Base-by-base conservation (phyloP, 2,888 invertebrate species). In the Apodemia hepburni region DNA sequence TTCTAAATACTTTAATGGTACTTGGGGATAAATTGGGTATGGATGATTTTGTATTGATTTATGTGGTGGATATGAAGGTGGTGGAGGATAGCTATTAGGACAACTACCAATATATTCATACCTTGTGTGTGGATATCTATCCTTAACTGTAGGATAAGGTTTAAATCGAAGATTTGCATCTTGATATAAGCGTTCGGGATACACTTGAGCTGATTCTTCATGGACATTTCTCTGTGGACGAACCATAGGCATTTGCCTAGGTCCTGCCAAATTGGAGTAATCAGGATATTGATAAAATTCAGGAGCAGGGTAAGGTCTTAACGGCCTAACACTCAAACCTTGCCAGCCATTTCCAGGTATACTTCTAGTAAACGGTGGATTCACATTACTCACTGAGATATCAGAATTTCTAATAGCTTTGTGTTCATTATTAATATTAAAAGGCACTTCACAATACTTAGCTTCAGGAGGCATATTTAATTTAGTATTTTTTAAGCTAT, bases 361-460 rank as follows among this genome's bases (percentile, higher is more conserved):
- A 73, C 75, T 76, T 71, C 81, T 73, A 57, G 76, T 61, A 66
- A 80, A 70, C 61, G 75, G 69, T 42, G 80, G 73, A 72, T 82
- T 88, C 57, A 79, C 75, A 78, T 78, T 83, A 68, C 84, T 70
- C 68, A 79, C 78, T 79, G 82, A 80, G 71, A 84, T 77, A 68
- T 90, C 90, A 65, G 77, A 42, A 71, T 77, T 84, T 69, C 84
- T 81, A 66, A 77, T 69, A 79, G 70, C 82, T 81, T 87, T 89
- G 72, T 78, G 85, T 74, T 88, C 88, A 82, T 78, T 85, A 69
- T 82, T 89, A 72, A 87, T 75, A 77, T 76, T 71, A 81, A 87
- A 91, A 90, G 91, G 89, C 90, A 90, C 89, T 74, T 91, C 90
- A 90, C 86, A 87, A 73, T 85, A 88, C 75, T 91, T 91, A 67